Base-by-base conservation (phyloP, 2,113 vertebrate genomes). In the Aegotheles bennettii region DNA sequence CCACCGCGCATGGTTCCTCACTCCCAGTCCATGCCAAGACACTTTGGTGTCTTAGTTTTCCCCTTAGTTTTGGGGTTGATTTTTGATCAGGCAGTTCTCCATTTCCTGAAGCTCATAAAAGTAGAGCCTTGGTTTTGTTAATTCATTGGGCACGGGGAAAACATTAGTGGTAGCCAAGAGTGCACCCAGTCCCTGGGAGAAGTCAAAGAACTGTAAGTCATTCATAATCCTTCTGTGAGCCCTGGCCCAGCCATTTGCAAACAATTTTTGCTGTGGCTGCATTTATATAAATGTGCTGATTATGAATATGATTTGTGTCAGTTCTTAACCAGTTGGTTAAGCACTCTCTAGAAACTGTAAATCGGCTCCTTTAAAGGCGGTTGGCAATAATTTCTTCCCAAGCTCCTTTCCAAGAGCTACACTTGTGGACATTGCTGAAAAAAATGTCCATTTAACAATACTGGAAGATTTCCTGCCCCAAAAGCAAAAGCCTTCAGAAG, bases 191-290 rank as follows among this genome's bases (percentile, higher is more conserved):
- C 70, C 38, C 68, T 60, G 79, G 45, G n/a, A 53, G 31, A 86
- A 92, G 59, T 61, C 35, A 42, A 88, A 86, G 88, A 83, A 95
- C 88, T 90, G 68, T 77, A 89, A 90, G 88, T 38, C 45, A 89
- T 95, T 94, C 90, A 81, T 86, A 76, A 73, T 48, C 50, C 47
- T 67, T 84, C 47, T 67, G 38, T 31, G 47, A 63, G 88, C 17
- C 33, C 88, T 88, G 61, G 25, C 31, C 31, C 38, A 21, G 63
- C 59, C 63, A 77, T 84, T 84, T 88, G 74, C 35, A 70, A 88
- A 77, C 79, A 53, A 84, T 90, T 93, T 92, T 90, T 94, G 50
- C 79, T 89, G 64, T 28, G 93, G 68, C 31, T 87, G 47, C 48
- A 19, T 78, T 86, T 25, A 9, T 67, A 36, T 43, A 77, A 81